Evolutionary conservation across 2,888 invertebrate species (phyloP), one percentile per base, ranked within the genome.

Genomic region (Deilephila elpenor): DNA sequence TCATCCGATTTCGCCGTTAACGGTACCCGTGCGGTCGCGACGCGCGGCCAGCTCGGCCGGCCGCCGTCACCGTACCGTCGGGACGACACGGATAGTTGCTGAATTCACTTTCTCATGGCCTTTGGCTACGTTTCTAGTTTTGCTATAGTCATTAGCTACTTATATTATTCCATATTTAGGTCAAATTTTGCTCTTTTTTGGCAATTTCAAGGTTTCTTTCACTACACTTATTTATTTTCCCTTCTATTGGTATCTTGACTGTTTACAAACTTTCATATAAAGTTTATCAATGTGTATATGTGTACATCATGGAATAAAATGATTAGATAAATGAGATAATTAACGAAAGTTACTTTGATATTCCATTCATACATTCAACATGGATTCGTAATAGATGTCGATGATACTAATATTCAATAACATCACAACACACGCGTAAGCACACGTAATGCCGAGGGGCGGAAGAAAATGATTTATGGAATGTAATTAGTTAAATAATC

Each of bases 1-100:
- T 86, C 88, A 87, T 87, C 85, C 83, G 90, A 90, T 92, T 91
- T 92, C 91, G 90, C 91, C 79, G 88, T 75, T 93, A 93, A 93
- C 94, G 93, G 93, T 92, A 91, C 85, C 76, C 74, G 77, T 77
- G 29, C 59, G 67, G 53, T 51, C 56, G 56, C 34, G 56, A 62
- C 44, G 59, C 44, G 59, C 34, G 11, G 20, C 44, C 34, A 25
- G n/a, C 44, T 62, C 11, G 59, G 37, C 32, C 73, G 72, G 51
- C 62, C 32, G 61, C 71, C 72, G 73, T 5, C 32, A 32, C 32
- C 32, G 32, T 5, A 74, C 70, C 59, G 73, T 77, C 78, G n/a
- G 20, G 56, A 56, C 51, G 53, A 19, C 59, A 56, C 56, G 6
- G 80, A 81, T 82, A 81, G 82, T 76, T 82, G 77, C 80, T 79